Base-by-base conservation (phyloP, 2,797 vertebrate genomes). In the Champsocephalus gunnari region DNA sequence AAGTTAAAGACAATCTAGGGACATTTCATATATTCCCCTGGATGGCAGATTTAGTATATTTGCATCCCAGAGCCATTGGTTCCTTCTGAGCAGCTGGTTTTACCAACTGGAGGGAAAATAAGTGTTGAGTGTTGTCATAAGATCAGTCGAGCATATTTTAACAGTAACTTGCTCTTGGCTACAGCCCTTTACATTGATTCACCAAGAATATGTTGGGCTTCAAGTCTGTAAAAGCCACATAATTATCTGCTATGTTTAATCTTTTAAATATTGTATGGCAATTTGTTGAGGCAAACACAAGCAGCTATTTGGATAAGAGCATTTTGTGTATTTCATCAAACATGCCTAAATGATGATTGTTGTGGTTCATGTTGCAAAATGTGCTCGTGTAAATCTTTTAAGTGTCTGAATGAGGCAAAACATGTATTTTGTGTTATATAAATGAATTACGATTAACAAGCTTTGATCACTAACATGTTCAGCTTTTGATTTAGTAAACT, bases 11-110 rank as follows among this genome's bases (percentile, higher is more conserved):
- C 47, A 9, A 38, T 38, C 34, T 9, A 73, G 43, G 47, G 24
- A 75, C 79, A 86, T 59, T 38, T 57, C 51, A 69, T 0, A 51
- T 12, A 73, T 34, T 74, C 17, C 56, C 21, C 45, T 28, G 55
- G n/a, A 11, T 66, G 28, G 56, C 19, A 55, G 59, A 51, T 21
- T 54, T 68, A 60, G 45, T 55, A 57, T 76, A 19, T 60, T 28
- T 68, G 55, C 32, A 56, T 58, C 44, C 4, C 3, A 0, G 41
- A 16, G 74, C 70, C 11, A 43, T 2, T 24, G 34, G 9, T 38
- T 73, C 28, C 24, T 66, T 44, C 21, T 24, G 50, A 60, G 21
- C 44, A 60, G 38, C 55, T 60, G 24, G 21, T 75, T 75, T 56
- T 47, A 70, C 32, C 24, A 47, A 51, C 9, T 65, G n/a, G 16